Conservation (phyloP, 1,140 invertebrate species). For the Lanistes nyassanus region DNA sequence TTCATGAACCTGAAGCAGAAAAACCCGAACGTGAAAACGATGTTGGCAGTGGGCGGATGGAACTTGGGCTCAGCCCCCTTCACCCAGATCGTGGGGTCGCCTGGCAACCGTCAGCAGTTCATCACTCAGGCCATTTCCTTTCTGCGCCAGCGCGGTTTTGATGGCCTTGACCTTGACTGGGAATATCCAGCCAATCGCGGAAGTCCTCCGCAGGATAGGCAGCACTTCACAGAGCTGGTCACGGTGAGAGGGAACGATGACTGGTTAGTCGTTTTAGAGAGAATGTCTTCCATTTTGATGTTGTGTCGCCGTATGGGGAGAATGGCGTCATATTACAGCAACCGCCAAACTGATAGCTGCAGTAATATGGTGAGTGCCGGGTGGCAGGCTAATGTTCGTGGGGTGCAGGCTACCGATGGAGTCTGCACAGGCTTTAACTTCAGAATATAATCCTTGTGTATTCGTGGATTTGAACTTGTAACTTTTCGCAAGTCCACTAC, state of each 20-base stretch:
- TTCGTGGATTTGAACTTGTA: no score
- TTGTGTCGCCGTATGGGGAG: no score
- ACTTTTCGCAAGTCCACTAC: no score
- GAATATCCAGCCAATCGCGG: conserved; percentile 93
- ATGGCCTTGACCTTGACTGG: conserved; percentile 96
- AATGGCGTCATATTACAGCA: no score
- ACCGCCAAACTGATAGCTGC: no score
- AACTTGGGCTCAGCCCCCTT: conserved; percentile 88
- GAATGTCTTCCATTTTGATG: no score
- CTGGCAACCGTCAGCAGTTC: conserved; percentile 45
- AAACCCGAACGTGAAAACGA: conserved; percentile 90
- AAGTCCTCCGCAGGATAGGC: conserved; percentile 88
- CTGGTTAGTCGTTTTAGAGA: no score
- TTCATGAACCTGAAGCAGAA: conserved; percentile 78
- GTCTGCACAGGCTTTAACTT: no score
- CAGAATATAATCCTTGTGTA: no score
- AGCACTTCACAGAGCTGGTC: conserved; percentile 90
- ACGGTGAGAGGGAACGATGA: conserved; percentile 62
- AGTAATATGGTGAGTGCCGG: no score
- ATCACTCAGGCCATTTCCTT: conserved; percentile 78
- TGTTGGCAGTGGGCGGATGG: conserved; percentile 96
- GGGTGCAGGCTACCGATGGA: no score
- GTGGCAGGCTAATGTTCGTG: no score
- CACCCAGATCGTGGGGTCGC: conserved; percentile 50
- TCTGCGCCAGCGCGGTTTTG: conserved; percentile 90